Base-by-base conservation (phyloP, 2,888 invertebrate genomes). In the Limnephilus lunatus region DNA sequence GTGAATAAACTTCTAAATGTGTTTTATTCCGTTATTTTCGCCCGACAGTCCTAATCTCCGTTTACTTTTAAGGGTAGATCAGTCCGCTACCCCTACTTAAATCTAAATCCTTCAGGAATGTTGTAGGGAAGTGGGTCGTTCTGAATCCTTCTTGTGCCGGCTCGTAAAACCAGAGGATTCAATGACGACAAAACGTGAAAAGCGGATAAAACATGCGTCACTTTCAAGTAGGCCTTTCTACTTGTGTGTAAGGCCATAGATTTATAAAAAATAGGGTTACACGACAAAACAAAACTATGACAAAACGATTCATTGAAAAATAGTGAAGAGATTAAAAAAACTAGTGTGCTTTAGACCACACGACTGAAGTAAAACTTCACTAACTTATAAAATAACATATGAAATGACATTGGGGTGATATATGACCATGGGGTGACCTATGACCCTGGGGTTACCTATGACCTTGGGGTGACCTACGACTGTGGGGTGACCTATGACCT, bases 181-280 rank as follows among this genome's bases (percentile, higher is more conserved):
- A 68, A 68, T 68, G 68, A 68, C 68, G 68, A 68, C 68, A 68
- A 68, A 68, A 68, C 68, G 68, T 68, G 68, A 68, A 68, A 68
- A 68, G n/a, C 68, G 68, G 68, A 68, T n/a, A 68, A 68, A 68
- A 68, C 68, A 68, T 68, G 68, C 68, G n/a, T 68, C 68, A 68
- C 68, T 68, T 68, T 68, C 68, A 68, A 68, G 68, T 68, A 68
- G 68, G 25, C 25, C n/a, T 25, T 68, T 25, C n/a, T 25, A 68
- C 68, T 68, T 68, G n/a, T 68, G 68, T 68, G n/a, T 68, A 7
- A 15, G 48, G 48, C 48, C 53, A 53, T 19, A 5, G 53, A 53
- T 15, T 19, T 53, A 53, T 53, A 19, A 19, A 19, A 19, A 19
- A 53, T 53, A 19, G 53, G 19, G 53, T 53, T 53, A 15, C 53